Evolutionary conservation across 2,113 vertebrate species (phyloP), one percentile per base, ranked within the genome.

Genomic region (Brevimyrus niger): DNA sequence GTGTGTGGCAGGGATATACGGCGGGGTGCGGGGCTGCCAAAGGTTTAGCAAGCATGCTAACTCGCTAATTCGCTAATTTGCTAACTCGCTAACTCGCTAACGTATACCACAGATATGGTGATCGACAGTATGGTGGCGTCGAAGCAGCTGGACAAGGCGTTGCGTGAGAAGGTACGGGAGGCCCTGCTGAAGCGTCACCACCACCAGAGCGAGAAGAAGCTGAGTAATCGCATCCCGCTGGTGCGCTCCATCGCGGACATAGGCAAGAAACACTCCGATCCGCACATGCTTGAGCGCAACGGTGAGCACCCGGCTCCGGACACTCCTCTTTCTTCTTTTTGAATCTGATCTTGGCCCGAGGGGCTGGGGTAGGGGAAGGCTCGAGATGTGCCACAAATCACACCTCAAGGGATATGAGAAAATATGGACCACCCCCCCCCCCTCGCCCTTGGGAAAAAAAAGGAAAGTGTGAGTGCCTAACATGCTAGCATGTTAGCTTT

Each of bases 221-320:
- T 99, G 92, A 96, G 97, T 93, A 98, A 96, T 91, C 97, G 98
- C 92, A 98, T 99, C 91, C 98, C 98, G 3, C 93, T 99, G 89
- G 98, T 99, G 94, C 97, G 98, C 90, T 99, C 98, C 91, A 97
- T 99, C 93, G 98, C 98, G 93, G 98, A 99, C 94, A 98, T 99
- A 97, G 98, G 98, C 97, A 98, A 98, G 97, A 98, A 98, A 97
- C 97, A 99, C 96, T 99, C 98, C 96, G 98, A 99, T 91, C 97
- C 97, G 94, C 96, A 97, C 95, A 97, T 98, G 96, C 98, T 98
- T 96, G 98, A 98, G 93, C 94, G 95, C 97, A 98, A 98, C 94
- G 98, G 97, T 99, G 97, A 98, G 97, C 96, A 94, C 58, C 91
- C 91, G 0, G 2, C n/a, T 47, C 0, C 87, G 23, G 84, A 1